Conservation (phyloP, 2,797 vertebrate species). For the Sebastes wilsoni region DNA sequence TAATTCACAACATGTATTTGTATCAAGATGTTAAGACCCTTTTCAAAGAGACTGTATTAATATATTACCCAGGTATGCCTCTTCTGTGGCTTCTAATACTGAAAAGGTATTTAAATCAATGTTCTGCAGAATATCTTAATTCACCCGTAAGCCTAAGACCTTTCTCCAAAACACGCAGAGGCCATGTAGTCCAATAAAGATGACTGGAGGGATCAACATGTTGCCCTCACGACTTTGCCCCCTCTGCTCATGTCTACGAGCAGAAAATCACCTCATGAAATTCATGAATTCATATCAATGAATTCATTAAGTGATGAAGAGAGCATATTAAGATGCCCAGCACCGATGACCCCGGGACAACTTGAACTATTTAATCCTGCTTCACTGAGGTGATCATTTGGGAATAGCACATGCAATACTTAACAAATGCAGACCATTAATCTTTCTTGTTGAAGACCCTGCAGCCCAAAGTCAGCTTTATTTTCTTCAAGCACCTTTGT, state of each 20-base stretch:
- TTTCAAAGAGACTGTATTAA: background rate
- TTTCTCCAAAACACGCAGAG: background rate
- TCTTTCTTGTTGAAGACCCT: constrained; percentile 12
- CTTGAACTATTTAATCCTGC: background rate
- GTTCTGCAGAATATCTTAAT: background rate
- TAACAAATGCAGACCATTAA: background rate
- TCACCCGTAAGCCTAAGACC: background rate
- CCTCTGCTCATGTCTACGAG: background rate
- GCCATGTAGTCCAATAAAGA: background rate
- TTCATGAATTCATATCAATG: constrained; percentile 25
- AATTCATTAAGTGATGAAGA: constrained; percentile 14
- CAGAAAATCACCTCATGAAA: constrained; percentile 7
- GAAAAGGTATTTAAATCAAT: background rate
- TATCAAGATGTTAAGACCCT: background rate
- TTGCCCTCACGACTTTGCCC: background rate
- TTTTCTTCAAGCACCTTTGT: background rate
- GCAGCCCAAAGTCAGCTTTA: background rate
- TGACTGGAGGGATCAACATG: background rate
- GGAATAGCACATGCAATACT: background rate
- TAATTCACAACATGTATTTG: background rate
- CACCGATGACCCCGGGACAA: background rate
- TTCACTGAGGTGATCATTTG: background rate
- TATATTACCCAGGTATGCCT: background rate
- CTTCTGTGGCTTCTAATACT: background rate
- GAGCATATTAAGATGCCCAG: background rate